Base-by-base conservation (phyloP, 2,113 vertebrate genomes). In the Tenebrosternarchus preto region DNA sequence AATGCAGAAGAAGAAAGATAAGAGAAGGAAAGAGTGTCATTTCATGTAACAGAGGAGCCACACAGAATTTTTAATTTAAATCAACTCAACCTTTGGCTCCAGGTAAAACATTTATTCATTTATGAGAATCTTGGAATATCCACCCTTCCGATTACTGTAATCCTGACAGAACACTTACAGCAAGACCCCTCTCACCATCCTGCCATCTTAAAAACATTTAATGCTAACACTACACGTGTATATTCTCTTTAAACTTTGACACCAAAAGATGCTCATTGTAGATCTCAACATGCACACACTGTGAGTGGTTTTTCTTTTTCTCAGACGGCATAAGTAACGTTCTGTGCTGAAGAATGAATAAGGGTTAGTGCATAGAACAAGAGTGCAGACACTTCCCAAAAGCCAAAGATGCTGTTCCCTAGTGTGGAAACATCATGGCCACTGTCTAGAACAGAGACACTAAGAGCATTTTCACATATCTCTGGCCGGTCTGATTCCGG, bases 341-440 rank as follows among this genome's bases (percentile, higher is more conserved):
- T 75, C 66, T 50, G 82, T 68, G 55, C 24, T 71, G 60, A 71
- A 80, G 69, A 73, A 68, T 22, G 46, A 73, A 19, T 56, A 73
- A 68, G 55, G 74, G 73, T 73, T 79, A 80, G 82, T 84, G 82
- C 82, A 84, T 84, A 80, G 78, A 80, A 71, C 73, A 56, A 77
- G 73, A 77, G 78, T 77, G 82, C 64, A 67, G 78, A 68, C 39
- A 9, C 60, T 53, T 73, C 61, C 68, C 36, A 79, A 80, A 31
- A 68, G 33, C 46, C 17, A 73, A 71, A 59, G 68, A 73, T 25
- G 24, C 69, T 39, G 59, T 73, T 27, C 73, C 27, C 4, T 36
- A n/a, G 8, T 22, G 74, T 22, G 57, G 43, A 39, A 31, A 19
- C 70, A 22, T 64, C 55, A 67, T 20, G 57, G 29, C 61, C 33